Percentiles rank a stretch among this genome's conserved stretches.
Evolutionary conservation across 2,113 vertebrate genomes (phyloP).

Genomic region (Glaucidium brasilianum): DNA sequence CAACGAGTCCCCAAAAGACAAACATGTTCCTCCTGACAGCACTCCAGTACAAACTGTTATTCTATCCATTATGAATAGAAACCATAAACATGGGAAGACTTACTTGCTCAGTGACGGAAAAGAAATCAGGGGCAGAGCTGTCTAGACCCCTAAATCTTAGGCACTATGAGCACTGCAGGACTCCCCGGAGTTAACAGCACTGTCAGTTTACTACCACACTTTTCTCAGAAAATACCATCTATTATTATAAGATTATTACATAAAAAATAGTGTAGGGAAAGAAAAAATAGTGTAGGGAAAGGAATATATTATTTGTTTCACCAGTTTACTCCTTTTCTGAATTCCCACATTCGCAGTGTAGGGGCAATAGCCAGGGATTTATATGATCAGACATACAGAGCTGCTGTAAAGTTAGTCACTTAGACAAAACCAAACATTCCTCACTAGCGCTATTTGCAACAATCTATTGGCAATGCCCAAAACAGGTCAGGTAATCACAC

Average conservation of each 20-base stretch:
- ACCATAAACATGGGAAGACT: background rate
- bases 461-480: background rate
- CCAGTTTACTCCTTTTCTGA: background rate
- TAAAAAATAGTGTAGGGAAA: background rate
- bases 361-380: background rate
- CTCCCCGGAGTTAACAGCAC: background rate
- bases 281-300: background rate
- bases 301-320: background rate
- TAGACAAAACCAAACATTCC: background rate
- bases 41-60: background rate
- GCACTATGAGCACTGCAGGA: background rate
- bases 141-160: background rate
- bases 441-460: background rate
- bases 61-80: background rate
- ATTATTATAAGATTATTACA: background rate
- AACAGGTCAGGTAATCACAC: background rate
- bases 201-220: background rate
- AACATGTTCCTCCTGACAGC: background rate
- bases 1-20: background rate
- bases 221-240: background rate
- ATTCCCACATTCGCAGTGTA: background rate
- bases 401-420: background rate
- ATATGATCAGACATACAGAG: background rate
- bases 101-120: background rate
- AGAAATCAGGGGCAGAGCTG: background rate